Conservation (phyloP, 2,888 invertebrate species). For the Andrena fulva region DNA sequence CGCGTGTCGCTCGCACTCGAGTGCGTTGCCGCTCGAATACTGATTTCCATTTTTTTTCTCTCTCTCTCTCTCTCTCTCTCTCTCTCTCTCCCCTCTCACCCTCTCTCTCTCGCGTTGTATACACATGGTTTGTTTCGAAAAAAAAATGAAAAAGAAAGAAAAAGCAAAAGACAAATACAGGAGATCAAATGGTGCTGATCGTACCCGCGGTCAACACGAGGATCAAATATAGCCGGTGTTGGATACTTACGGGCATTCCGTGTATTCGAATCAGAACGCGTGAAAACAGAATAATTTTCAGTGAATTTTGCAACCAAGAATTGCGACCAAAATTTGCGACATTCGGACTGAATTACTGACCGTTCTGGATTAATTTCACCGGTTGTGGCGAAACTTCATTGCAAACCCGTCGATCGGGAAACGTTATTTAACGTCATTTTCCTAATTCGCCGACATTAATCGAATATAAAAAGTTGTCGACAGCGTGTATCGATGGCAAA, state of each 20-base stretch:
- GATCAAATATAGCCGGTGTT: constrained; percentile 32
- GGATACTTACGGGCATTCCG: not conserved
- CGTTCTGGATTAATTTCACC: constrained; percentile 22
- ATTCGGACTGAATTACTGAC: not conserved
- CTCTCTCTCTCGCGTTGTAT: no score
- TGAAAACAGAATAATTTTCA: constrained; percentile 19
- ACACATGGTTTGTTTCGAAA: not conserved
- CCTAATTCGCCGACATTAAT: not conserved
- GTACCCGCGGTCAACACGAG: constrained; percentile 18
- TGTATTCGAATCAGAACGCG: not conserved
- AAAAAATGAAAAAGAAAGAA: not conserved
- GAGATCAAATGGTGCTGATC: constrained; percentile 9
- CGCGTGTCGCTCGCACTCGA: constrained; percentile 61
- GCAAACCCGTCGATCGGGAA: constrained; percentile 6
- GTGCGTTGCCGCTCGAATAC: constrained; percentile 47
- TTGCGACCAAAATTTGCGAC: not conserved
- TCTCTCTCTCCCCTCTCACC: not conserved
- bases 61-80: not conserved
- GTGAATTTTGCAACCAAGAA: not conserved
- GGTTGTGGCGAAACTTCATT: constrained; percentile 10
- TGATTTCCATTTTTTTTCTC: constrained; percentile 35
- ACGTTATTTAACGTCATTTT: constrained; percentile 4
- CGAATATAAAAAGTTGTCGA: not conserved
- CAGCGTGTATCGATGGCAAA: not conserved
- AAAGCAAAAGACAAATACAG: not conserved